Evolutionary conservation across 1,140 invertebrate genomes (phyloP).

Genomic region (Atta colombica): DNA sequence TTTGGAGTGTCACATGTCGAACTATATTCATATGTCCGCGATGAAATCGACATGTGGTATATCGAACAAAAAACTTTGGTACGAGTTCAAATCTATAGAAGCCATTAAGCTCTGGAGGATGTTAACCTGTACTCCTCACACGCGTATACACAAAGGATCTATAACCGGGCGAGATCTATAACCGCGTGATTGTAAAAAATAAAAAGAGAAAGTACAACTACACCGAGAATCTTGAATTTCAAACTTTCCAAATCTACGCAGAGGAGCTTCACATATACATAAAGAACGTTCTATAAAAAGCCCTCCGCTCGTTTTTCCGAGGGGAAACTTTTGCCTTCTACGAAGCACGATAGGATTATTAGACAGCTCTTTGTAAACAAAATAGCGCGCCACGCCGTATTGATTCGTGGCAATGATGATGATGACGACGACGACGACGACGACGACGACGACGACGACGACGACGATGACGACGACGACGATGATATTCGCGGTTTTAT

Average conservation of each 20-base stretch:
- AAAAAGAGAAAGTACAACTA: neutral
- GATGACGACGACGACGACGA: neutral
- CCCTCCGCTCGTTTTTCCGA: neutral
- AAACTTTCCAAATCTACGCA: constrained; percentile 57
- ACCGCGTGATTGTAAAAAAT: constrained; percentile 5
- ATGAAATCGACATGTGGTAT: neutral
- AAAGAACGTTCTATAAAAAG: constrained; percentile 29
- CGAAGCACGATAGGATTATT: constrained; percentile 25
- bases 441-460: neutral
- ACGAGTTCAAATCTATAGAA: constrained; percentile 45
- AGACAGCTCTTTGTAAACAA: constrained; percentile 52
- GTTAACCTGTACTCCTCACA: constrained; percentile 12
- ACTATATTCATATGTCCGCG: neutral
- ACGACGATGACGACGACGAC: neutral
- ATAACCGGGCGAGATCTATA: constrained; percentile 26
- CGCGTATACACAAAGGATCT: constrained; percentile 8
- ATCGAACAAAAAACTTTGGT: constrained; percentile 18
- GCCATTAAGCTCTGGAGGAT: constrained; percentile 25
- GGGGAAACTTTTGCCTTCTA: constrained; percentile 37
- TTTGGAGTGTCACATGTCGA: neutral
- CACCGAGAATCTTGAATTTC: constrained; percentile 54
- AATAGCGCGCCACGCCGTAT: constrained; percentile 35
- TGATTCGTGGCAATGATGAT: constrained; percentile 17
- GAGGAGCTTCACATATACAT: neutral
- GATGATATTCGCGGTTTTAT: constrained; percentile 35